These are phyloP conservation scores for Apis laboriosa DNA, from an alignment of 1,140 invertebrate genomes.

Conservation along the genomic window DNA sequence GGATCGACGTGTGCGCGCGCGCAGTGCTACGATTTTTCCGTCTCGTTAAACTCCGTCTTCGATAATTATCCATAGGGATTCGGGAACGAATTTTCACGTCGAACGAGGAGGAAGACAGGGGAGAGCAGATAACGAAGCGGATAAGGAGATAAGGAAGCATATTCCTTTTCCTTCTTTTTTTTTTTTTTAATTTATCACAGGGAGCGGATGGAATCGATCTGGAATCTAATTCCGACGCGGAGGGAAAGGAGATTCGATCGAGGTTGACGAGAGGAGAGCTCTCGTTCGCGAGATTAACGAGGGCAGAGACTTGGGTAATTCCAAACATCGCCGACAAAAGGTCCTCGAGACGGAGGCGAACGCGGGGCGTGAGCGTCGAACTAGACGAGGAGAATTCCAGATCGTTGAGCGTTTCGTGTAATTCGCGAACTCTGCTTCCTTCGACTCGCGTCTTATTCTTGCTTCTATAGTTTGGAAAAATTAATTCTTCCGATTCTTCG, in stretches of 20 bases:
- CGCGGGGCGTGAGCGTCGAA: neutral
- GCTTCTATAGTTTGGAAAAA: neutral
- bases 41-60: slow-evolving; percentile 6
- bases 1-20: neutral
- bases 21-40: neutral
- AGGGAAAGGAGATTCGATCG: slow-evolving; percentile 32
- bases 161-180: too few species aligned
- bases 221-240: slow-evolving; percentile 50
- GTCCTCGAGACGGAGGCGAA: slow-evolving; percentile 17
- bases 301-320: slow-evolving; percentile 10
- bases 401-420: slow-evolving; percentile 30
- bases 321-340: slow-evolving; percentile 32
- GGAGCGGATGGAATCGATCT: too few species aligned
- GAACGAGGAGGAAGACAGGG: too few species aligned
- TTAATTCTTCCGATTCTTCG: neutral
- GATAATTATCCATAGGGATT: slow-evolving; percentile 2
- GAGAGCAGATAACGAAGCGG: too few species aligned
- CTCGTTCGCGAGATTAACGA: slow-evolving; percentile 47
- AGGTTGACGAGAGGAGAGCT: slow-evolving; percentile 9
- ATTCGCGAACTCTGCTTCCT: neutral
- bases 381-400: neutral
- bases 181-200: too few species aligned
- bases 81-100: slow-evolving; percentile 2
- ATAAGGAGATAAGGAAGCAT: too few species aligned
- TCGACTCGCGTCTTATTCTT: neutral